Conservation (phyloP, 2,888 invertebrate species). For the Alloscopus bannaensis region DNA sequence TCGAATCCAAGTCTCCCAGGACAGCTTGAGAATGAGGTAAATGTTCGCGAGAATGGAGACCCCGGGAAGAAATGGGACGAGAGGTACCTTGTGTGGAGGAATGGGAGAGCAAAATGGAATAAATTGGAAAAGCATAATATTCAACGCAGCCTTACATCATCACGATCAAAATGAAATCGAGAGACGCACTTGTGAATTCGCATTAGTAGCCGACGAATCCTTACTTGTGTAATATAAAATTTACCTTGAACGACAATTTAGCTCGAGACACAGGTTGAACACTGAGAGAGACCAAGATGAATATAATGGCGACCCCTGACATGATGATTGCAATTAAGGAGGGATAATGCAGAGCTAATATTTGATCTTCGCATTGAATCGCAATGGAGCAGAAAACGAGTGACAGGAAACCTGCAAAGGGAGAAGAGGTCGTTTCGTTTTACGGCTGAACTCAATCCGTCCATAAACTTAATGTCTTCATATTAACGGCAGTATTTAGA, state of each 20-base stretch:
- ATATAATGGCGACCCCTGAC: slow-evolving; percentile 33
- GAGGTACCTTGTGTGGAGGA: slow-evolving; percentile 75
- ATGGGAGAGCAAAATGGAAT: neutral
- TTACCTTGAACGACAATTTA: slow-evolving; percentile 64
- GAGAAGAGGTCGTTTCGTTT: neutral
- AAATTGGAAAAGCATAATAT: neutral
- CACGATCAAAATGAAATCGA: neutral
- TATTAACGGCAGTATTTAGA: neutral
- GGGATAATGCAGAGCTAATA: slow-evolving; percentile 26
- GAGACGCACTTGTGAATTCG: neutral
- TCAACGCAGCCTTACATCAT: slow-evolving; percentile 1
- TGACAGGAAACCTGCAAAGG: slow-evolving; percentile 52
- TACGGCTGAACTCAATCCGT: too few species aligned
- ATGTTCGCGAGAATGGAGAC: slow-evolving; percentile 77
- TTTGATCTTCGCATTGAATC: slow-evolving; percentile 59
- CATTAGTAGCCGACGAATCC: too few species aligned
- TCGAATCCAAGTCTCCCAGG: slow-evolving; percentile 77
- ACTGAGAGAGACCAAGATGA: slow-evolving; percentile 57
- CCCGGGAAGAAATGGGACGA: slow-evolving; percentile 77
- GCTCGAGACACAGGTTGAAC: slow-evolving; percentile 67
- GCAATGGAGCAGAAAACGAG: slow-evolving; percentile 65
- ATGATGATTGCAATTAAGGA: slow-evolving; percentile 30
- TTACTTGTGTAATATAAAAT: too few species aligned
- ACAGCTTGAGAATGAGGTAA: slow-evolving; percentile 77
- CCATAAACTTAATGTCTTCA: neutral